A percentile compares a stretch with the other conserved stretches of the same genome.
Conservation (phyloP, 2,113 vertebrate species). For the Turnix velox region DNA sequence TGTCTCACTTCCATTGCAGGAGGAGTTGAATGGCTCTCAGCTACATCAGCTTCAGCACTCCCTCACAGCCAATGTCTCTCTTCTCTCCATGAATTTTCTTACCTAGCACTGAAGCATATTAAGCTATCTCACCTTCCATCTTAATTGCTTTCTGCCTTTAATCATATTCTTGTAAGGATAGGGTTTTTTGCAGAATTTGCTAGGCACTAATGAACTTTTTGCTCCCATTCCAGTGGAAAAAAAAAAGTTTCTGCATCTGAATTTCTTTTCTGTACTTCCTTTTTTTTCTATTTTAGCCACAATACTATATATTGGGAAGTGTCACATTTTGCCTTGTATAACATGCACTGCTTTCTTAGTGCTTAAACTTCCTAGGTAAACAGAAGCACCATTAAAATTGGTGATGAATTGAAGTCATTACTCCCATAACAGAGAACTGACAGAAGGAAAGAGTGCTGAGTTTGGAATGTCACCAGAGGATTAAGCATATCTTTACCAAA, state of each 20-base stretch:
- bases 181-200: background rate
- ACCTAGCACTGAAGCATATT: background rate
- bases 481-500: background rate
- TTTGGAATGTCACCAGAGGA: background rate
- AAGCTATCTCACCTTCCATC: background rate
- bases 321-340: background rate
- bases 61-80: background rate
- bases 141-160: background rate
- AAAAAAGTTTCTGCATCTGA: background rate
- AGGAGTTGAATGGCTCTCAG: background rate
- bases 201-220: background rate
- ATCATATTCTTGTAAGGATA: background rate
- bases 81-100: background rate
- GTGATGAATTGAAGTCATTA: background rate
- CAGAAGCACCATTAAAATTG: background rate
- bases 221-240: background rate
- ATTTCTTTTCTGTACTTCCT: background rate
- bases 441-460: background rate
- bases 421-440: background rate
- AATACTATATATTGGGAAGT: background rate
- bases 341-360: background rate
- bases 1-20: background rate
- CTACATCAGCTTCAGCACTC: background rate
- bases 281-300: background rate
- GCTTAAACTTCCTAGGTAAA: background rate